Percentiles rank a stretch among this genome's conserved stretches.
phyloP scores from a whole-genome alignment of 2,113 vertebrate species.

The Daubentonia madagascariensis region DNA sequence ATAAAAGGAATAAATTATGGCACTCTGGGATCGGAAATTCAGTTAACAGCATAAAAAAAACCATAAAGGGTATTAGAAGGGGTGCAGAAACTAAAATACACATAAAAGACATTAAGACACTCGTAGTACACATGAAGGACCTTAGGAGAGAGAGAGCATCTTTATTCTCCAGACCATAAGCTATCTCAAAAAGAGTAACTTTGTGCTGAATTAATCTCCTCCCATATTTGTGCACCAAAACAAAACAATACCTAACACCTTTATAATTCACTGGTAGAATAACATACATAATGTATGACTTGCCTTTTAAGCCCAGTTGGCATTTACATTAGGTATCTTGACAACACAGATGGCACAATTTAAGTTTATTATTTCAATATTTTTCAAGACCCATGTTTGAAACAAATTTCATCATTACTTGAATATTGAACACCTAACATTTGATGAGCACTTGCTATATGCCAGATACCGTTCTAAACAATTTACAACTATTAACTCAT shows the following conservation, averaged over 20 bases:
- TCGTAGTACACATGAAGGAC: not conserved
- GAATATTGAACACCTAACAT: not conserved
- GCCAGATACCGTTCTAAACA: not conserved
- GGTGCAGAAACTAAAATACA: not conserved
- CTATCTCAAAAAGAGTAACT: not conserved
- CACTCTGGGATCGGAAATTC: not conserved
- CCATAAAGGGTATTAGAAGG: not conserved
- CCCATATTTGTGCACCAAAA: not conserved
- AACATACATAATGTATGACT: not conserved
- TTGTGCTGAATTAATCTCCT: not conserved
- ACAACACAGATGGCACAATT: not conserved
- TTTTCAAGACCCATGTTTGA: not conserved
- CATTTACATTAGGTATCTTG: not conserved
- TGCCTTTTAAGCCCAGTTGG: constrained; percentile 13
- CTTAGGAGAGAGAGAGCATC: not conserved
- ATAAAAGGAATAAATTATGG: not conserved
- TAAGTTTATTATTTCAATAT: constrained; percentile 19
- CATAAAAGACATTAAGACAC: not conserved
- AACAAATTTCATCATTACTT: not conserved
- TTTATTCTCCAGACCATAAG: not conserved
- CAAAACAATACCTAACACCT: not conserved
- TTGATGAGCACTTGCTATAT: not conserved
- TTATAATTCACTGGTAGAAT: not conserved
- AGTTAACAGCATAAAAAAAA: not conserved
- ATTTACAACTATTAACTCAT: not conserved